Base-by-base conservation (phyloP, 2,797 vertebrate genomes). In the Enteromius trimaculatus region DNA sequence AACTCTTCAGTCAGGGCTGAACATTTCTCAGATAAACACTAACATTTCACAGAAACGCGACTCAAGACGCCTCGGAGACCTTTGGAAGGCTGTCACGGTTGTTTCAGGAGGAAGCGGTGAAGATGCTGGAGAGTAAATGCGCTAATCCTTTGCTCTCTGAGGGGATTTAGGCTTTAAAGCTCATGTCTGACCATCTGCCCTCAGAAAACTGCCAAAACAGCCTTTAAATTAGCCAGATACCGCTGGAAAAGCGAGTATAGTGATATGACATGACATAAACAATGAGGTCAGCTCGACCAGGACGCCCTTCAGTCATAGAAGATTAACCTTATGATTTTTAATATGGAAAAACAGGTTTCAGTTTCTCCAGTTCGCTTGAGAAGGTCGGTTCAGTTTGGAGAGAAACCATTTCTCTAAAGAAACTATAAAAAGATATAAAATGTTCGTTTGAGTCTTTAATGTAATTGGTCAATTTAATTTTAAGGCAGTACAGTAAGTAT, bases 81-180 rank as follows among this genome's bases (percentile, higher is more conserved):
- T 31, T 51, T 29, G 44, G 1, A 17, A 8, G 6, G 23, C 49
- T 55, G 71, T 55, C 29, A n/a, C 2, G 10, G 0, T 7, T 5
- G n/a, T 80, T 60, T 72, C 1, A 31, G 26, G 68, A n/a, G 23
- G 17, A 60, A 42, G 31, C 79, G 1, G 34, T 2, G 16, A 44
- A 60, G 55, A 74, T 81, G 53, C 16, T 5, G 69, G 4, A n/a
- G 80, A 16, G 58, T 34, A 65, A 19, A 64, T 64, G 69, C 29
- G 26, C 19, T 82, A 75, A 82, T 82, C 80, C 44, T 47, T 53
- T 74, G 21, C 71, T 82, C 14, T 76, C 31, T 82, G 80, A 76
- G 80, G 60, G n/a, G 81, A 82, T 82, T 82, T 82, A n/a, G 7
- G 80, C 4, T 74, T 51, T 82, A 82, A 66, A 66, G 60, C 71